These are phyloP conservation scores for Alosa sapidissima DNA, from an alignment of 2,797 vertebrate species.

Conservation along the genomic window DNA sequence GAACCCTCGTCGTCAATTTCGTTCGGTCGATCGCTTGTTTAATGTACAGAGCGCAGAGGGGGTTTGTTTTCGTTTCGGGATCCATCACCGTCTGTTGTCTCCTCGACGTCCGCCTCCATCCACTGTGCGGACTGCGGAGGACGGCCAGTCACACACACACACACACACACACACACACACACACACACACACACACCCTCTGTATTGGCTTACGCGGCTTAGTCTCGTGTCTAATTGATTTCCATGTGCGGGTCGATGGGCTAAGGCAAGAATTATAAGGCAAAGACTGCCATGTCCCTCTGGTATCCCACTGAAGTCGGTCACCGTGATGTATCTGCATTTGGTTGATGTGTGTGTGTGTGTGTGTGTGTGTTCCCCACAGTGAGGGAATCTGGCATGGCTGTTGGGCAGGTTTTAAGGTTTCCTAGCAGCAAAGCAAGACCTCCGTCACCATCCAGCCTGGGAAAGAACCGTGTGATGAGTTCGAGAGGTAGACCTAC, in stretches of 20 bases:
- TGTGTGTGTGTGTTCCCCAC: background rate
- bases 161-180: background rate
- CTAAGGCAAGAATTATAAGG: conserved; percentile 66
- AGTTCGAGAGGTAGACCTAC: background rate
- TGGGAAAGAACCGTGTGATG: background rate
- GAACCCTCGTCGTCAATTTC: background rate
- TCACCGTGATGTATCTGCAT: conserved; percentile 49
- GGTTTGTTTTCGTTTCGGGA: background rate
- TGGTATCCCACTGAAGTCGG: conserved; percentile 38
- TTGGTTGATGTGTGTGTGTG: background rate
- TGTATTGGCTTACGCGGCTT: conserved; percentile 53
- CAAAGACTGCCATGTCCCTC: conserved; percentile 41
- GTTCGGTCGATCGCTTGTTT: background rate
- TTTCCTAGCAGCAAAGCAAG: background rate
- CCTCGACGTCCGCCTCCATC: background rate
- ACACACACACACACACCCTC: conserved; percentile 40
- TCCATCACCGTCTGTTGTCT: conserved; percentile 1
- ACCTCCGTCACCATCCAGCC: background rate
- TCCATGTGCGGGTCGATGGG: conserved; percentile 66
- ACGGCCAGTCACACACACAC: background rate
- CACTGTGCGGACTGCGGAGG: conserved; percentile 38
- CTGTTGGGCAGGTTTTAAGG: background rate
- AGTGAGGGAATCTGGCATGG: background rate
- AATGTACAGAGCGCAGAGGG: background rate
- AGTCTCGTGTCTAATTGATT: conserved; percentile 69